phyloP scores from a whole-genome alignment of 2,888 invertebrate genomes.

The Laothoe populi region DNA sequence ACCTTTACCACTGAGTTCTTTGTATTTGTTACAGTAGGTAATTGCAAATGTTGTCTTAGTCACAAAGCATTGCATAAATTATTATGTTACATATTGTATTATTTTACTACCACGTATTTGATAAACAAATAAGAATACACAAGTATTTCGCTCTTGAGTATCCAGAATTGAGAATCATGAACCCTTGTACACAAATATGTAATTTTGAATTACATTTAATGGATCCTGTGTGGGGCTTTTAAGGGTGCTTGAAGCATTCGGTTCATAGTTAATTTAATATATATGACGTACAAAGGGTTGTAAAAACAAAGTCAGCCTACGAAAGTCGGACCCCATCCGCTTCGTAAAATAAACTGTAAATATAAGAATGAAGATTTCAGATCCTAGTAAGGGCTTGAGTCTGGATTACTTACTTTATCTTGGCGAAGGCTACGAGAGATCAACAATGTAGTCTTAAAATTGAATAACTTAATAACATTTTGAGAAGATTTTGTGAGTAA shows the following conservation, averaged over 20 bases:
- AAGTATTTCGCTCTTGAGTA: not conserved
- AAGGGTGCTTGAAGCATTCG: no score
- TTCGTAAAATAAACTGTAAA: constrained; percentile 1
- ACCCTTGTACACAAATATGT: not conserved
- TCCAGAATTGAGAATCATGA: not conserved
- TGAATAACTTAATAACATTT: constrained; percentile 15
- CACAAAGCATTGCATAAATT: not conserved
- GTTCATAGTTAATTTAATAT: not conserved
- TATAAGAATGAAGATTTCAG: not conserved
- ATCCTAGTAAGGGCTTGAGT: constrained; percentile 16
- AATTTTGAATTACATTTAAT: constrained; percentile 1
- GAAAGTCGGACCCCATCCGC: constrained; percentile 5
- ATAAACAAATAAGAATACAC: not conserved
- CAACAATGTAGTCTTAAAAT: constrained; percentile 13
- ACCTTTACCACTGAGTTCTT: not conserved
- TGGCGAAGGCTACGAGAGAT: constrained; percentile 17
- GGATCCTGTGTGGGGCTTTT: not conserved
- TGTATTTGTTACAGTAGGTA: not conserved
- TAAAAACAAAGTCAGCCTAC: constrained; percentile 7
- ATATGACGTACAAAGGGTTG: not conserved
- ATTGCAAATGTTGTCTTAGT: not conserved
- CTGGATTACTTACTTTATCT: constrained; percentile 16
- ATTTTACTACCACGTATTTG: not conserved
- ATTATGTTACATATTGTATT: not conserved
- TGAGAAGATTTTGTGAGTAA: not conserved